Conservation (phyloP, 2,797 vertebrate species). For the Eulemur albifrons region DNA sequence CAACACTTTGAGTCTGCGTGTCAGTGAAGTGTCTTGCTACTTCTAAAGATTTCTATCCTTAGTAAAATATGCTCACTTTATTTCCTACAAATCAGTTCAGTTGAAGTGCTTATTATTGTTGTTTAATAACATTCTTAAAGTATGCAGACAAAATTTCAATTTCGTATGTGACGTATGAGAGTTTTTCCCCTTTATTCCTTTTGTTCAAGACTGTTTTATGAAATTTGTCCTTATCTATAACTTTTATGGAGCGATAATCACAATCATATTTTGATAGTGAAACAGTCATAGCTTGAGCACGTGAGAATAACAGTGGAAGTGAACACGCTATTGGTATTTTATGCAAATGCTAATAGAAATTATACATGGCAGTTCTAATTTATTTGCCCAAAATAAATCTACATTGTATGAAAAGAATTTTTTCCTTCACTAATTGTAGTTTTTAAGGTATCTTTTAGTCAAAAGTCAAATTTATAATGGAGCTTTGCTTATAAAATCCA, state of each 20-base stretch:
- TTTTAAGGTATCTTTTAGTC: background rate
- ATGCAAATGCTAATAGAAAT: background rate
- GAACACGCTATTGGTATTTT: background rate
- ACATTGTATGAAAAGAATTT: background rate
- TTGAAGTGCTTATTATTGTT: background rate
- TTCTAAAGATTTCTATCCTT: background rate
- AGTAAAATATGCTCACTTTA: fast-evolving
- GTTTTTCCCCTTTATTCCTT: background rate
- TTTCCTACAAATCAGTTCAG: background rate
- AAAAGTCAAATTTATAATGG: background rate
- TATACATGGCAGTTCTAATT: background rate
- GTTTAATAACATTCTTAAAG: background rate
- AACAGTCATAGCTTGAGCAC: background rate
- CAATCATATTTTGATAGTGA: background rate
- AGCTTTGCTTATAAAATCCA: background rate
- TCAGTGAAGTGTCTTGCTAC: background rate
- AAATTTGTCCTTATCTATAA: background rate
- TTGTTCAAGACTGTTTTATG: background rate
- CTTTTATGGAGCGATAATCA: background rate
- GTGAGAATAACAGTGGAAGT: background rate
- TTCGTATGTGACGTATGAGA: background rate
- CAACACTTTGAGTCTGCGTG: background rate
- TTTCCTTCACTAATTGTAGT: background rate
- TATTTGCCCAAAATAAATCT: background rate
- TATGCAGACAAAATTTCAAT: background rate